These are phyloP conservation scores for Aelia acuminata DNA, from an alignment of 2,888 invertebrate genomes.

Conservation along the genomic window DNA sequence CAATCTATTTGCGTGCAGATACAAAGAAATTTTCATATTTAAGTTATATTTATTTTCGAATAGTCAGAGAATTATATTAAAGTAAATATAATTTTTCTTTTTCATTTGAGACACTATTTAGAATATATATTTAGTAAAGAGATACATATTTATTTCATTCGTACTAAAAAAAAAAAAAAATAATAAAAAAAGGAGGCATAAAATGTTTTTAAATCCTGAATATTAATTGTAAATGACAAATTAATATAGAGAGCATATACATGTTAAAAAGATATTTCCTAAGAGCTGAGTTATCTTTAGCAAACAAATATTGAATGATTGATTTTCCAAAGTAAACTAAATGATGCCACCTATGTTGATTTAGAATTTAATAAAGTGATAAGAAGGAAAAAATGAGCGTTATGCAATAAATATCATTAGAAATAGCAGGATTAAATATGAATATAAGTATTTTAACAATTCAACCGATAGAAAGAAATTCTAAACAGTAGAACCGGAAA, in stretches of 20 bases:
- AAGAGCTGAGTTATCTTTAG: slow-evolving; percentile 54
- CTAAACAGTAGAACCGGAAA: not conserved
- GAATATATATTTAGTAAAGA: not conserved
- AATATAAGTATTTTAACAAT: not conserved
- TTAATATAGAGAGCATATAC: not conserved
- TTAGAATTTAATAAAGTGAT: slow-evolving; percentile 59
- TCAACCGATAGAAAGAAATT: not conserved
- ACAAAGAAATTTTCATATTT: not conserved
- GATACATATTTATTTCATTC: not conserved
- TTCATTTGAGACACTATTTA: too few relatives aligned
- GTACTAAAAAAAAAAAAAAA: not conserved
- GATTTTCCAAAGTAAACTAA: slow-evolving; percentile 56
- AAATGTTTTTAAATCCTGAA: not conserved
- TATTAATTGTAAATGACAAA: slow-evolving; percentile 28
- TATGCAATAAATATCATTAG: slow-evolving; percentile 37
- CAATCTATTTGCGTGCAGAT: not conserved
- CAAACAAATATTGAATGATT: slow-evolving; percentile 59
- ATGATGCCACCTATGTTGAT: slow-evolving; percentile 57
- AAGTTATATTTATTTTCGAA: not conserved
- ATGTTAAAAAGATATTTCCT: slow-evolving; percentile 53
- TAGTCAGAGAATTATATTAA: too few relatives aligned
- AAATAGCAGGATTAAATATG: not conserved
- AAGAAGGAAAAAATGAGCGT: slow-evolving; percentile 40
- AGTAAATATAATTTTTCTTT: not conserved
- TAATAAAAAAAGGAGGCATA: not conserved